These are phyloP conservation scores for Maccullochella peelii DNA, from an alignment of 2,113 vertebrate genomes.

Conservation along the genomic window DNA sequence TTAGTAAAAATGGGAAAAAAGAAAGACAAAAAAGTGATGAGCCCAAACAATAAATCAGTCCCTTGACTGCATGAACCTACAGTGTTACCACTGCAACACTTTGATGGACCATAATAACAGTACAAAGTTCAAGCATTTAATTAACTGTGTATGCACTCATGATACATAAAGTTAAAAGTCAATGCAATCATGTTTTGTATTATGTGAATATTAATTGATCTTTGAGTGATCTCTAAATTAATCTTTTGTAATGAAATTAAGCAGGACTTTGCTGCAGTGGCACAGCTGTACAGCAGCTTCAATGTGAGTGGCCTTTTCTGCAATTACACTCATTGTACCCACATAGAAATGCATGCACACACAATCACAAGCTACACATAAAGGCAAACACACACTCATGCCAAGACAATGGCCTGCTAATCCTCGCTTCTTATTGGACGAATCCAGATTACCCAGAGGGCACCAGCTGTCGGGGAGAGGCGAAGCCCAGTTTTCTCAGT, in stretches of 20 bases:
- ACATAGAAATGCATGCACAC: conserved; percentile 5
- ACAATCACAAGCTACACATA: conserved; percentile 24
- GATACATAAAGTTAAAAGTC: background rate
- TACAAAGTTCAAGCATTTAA: background rate
- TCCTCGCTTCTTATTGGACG: conserved; percentile 77
- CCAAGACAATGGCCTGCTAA: conserved; percentile 82
- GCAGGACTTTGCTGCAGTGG: conserved; percentile 29
- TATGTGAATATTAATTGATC: conserved; percentile 24
- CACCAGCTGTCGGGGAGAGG: conserved; percentile 80
- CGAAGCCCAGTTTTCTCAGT: conserved; percentile 77
- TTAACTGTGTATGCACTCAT: background rate
- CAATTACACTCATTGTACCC: conserved; percentile 16
- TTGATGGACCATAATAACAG: background rate
- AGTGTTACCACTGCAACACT: background rate
- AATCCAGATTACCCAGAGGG: conserved; percentile 81
- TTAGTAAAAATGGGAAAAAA: background rate
- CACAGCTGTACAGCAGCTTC: conserved; percentile 53
- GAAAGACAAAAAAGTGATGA: background rate
- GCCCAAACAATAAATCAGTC: background rate
- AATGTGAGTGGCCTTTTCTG: conserved; percentile 57
- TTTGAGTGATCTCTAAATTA: background rate
- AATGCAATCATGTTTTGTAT: background rate
- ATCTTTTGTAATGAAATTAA: conserved; percentile 29
- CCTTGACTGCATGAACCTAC: background rate
- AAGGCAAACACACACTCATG: conserved; percentile 57